Percentiles rank a stretch among this genome's conserved stretches.
Evolutionary conservation across 2,113 vertebrate genomes (phyloP).

Genomic region (Columba livia): DNA sequence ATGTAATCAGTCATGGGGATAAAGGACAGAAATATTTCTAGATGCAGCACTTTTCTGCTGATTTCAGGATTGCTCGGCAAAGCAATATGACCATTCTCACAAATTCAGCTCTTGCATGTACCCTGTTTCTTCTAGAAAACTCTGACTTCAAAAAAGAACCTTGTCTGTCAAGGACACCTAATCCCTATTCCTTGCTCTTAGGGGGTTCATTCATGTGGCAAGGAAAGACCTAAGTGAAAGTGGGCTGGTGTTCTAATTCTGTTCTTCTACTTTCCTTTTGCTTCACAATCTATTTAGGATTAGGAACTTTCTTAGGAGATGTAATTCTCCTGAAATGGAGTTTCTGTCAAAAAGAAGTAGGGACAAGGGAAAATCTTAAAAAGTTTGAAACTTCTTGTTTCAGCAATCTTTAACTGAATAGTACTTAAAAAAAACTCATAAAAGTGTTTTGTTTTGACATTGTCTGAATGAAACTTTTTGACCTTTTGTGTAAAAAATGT

Average conservation of each 20-base stretch:
- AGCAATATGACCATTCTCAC: background rate
- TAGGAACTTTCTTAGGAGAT: background rate
- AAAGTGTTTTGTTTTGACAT: background rate
- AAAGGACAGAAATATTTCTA: constrained; percentile 25
- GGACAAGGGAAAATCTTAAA: background rate
- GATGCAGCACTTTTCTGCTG: background rate
- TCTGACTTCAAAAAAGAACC: background rate
- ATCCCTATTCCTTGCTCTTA: background rate
- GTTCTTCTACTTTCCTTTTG: background rate
- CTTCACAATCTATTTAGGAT: background rate
- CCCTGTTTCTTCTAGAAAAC: background rate
- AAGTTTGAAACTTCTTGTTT: background rate
- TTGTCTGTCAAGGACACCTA: constrained; percentile 18
- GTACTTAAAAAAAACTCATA: background rate
- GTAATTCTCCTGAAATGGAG: background rate
- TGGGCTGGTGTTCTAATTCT: background rate
- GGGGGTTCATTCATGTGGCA: background rate
- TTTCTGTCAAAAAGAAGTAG: background rate
- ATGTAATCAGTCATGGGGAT: background rate
- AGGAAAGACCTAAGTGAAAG: background rate
- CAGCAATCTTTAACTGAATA: background rate
- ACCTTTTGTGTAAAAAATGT: background rate
- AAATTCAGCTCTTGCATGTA: background rate
- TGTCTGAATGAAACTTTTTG: background rate
- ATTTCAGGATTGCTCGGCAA: background rate